Percentiles rank a stretch among this genome's conserved stretches.
These are phyloP conservation scores for Globicephala melas DNA, from an alignment of 2,113 vertebrate species.

Conservation along the genomic window DNA sequence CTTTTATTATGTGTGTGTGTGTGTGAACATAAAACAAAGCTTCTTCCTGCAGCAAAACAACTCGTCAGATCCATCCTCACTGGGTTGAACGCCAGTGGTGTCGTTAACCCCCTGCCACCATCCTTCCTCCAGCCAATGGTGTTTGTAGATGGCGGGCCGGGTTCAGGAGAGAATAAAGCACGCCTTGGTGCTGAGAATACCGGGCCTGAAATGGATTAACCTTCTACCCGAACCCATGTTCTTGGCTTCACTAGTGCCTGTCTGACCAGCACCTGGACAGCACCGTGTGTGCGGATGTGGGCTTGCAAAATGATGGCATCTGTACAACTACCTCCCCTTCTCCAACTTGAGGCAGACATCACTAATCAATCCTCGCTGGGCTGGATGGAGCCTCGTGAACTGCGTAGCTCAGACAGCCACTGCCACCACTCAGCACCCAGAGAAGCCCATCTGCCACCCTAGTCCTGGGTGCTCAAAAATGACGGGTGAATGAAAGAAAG, in stretches of 20 bases:
- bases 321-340: accelerated
- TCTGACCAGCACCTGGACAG: neutral
- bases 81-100: accelerated
- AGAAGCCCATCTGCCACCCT: neutral
- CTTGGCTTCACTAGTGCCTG: neutral
- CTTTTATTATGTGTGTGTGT: neutral
- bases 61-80: neutral
- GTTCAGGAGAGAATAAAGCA: neutral
- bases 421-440: neutral
- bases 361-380: accelerated
- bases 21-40: neutral
- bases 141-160: neutral
- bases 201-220: accelerated
- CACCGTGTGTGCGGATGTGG: accelerated
- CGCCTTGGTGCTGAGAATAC: neutral
- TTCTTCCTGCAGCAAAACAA: neutral
- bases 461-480: accelerated
- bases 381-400: too few species aligned
- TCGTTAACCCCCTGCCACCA: neutral
- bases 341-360: neutral
- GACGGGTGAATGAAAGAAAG: accelerated
- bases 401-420: neutral
- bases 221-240: accelerated
- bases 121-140: accelerated
- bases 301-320: neutral